Evolutionary conservation across 2,113 vertebrate genomes (phyloP), one percentile per base, ranked within the genome.

Genomic region (Hypanus sabinus): DNA sequence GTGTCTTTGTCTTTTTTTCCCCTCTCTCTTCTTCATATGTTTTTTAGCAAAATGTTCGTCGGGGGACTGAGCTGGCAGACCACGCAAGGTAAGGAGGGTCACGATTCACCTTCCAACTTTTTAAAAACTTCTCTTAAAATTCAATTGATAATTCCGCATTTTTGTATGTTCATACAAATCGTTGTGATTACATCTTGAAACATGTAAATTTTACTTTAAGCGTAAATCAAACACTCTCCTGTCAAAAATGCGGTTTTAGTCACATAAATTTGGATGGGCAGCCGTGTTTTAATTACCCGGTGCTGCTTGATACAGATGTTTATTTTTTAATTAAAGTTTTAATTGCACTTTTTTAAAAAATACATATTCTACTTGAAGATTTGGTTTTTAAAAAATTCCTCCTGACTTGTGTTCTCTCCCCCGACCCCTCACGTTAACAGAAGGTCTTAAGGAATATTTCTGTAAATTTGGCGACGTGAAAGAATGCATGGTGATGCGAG

Each of bases 401-500:
- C 70, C 62, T 81, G 93, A 79, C 70, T 60, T 93, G 68, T 93
- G 68, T 68, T 65, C 68, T 94, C 73, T n/a, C 91, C 60, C 11
- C 46, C 70, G 22, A 24, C 94, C 88, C 94, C 11, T 88, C 77
- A 80, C 94, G 81, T 92, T 18, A 97, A 94, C 97, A 99, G 98
- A 99, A 97, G 98, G 99, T 95, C 96, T 99, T 97, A 99, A 99
- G 96, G 99, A 99, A 95, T 99, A 99, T 97, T 99, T 99, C 97
- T 98, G 99, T 97, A 99, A 99, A 97, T 99, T 99, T 95, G 99
- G 99, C 94, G 98, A 99, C 95, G 98, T 99, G 97, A 99, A 99
- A 96, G 99, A 99, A 98, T 99, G 99, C 96, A 99, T 99, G 98
- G 99, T 99, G 97, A 99, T 99, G 99, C 97, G 98, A 96, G 98